Base-by-base conservation (phyloP, 2,113 vertebrate genomes). In the Scalopus aquaticus region DNA sequence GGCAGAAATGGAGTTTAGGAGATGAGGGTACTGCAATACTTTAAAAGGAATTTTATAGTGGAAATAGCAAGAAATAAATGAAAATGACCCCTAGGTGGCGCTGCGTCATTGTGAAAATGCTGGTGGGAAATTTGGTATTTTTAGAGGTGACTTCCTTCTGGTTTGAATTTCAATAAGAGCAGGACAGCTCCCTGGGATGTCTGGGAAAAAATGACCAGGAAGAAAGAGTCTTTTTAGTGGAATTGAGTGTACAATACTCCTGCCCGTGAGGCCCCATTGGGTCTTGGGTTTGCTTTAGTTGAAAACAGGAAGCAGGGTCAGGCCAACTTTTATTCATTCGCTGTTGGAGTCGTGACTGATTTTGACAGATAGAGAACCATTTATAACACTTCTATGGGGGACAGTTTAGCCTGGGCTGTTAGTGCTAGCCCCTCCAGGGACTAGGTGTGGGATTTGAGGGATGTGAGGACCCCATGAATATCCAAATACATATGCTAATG, bases 81-180 rank as follows among this genome's bases (percentile, higher is more conserved):
- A 16, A 78, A 72, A 12, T 88, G 81, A 91, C 97, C 96, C 56
- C 93, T 97, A 97, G 97, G 93, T 97, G 97, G 96, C 69, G 95
- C 96, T 96, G 35, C 76, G 65, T 93, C 94, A 93, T 90, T 78
- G 37, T 67, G 84, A 79, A 96, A 95, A 58, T 80, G 44, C 51
- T 88, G 70, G 35, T 24, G 26, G 70, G 62, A 58, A 49, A 46
- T 35, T 79, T 76, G 37, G 42, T 96, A 56, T 92, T 96, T 96
- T 96, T 54, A 84, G 92, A 95, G 90, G 95, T 94, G 83, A 96
- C 91, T 97, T 96, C 58, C 74, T 72, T 94, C 80, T 78, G 76
- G 56, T 96, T 96, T 96, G 95, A 95, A 97, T 97, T 96, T 96
- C 95, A 96, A 85, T 96, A 58, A 95, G 94, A 88, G 37, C 72